Percentiles rank a stretch among this genome's conserved stretches.
phyloP scores from a whole-genome alignment of 2,797 vertebrate genomes.

The Denticeps clupeoides region DNA sequence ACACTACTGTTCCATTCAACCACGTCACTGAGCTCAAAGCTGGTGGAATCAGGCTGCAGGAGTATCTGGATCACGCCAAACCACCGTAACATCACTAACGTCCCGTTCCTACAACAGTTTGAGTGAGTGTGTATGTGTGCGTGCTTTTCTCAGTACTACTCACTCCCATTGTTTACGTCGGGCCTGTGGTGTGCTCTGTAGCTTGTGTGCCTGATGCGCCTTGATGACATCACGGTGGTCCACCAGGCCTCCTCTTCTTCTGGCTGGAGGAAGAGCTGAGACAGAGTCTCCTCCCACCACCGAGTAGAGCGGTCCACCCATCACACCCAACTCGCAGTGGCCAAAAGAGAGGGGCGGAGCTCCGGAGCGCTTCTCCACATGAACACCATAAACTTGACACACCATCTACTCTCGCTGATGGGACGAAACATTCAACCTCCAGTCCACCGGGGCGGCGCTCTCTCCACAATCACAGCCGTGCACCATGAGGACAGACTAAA shows the following conservation, averaged over 20 bases:
- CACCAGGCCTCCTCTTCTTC: conserved; percentile 68
- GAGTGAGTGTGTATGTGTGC: conserved; percentile 4
- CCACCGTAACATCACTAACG: background rate
- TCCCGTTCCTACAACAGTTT: background rate
- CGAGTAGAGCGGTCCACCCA: conserved; percentile 28
- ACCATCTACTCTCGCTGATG: conserved; percentile 47
- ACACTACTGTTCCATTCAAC: too few relatives aligned
- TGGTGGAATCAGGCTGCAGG: too few relatives aligned
- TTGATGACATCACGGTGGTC: conserved; percentile 74
- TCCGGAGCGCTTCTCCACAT: conserved; percentile 47
- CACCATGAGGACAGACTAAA: conserved; percentile 55
- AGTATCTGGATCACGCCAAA: too few relatives aligned
- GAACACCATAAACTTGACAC: conserved; percentile 52
- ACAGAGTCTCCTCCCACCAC: conserved; percentile 28
- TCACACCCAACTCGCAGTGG: conserved; percentile 19
- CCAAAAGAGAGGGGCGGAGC: conserved; percentile 37
- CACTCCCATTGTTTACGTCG: conserved; percentile 78
- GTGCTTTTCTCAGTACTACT: conserved; percentile 43
- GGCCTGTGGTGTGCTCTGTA: conserved; percentile 75
- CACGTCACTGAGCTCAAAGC: too few relatives aligned
- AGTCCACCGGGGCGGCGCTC: conserved; percentile 37
- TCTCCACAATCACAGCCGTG: conserved; percentile 32
- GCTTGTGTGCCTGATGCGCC: conserved; percentile 77
- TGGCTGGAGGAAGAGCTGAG: conserved; percentile 33
- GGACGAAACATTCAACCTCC: conserved; percentile 33